These are phyloP conservation scores for Stomorhina lunata DNA, from an alignment of 2,888 invertebrate genomes.

Conservation along the genomic window DNA sequence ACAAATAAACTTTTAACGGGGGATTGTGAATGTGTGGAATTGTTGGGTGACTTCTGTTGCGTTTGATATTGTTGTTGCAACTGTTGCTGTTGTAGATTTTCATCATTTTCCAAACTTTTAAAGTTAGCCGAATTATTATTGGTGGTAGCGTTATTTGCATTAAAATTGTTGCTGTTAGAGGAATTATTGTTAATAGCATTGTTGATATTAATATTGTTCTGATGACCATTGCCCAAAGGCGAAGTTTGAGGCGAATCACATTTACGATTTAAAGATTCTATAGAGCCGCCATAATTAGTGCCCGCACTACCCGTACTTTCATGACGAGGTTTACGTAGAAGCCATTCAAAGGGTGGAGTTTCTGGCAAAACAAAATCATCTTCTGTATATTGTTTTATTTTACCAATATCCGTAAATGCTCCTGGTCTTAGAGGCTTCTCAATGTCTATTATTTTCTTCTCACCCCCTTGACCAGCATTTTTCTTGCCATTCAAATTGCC, in stretches of 20 bases:
- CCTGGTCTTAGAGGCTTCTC: slow-evolving; percentile 88
- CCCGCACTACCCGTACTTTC: slow-evolving; percentile 70
- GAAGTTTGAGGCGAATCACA: slow-evolving; percentile 71
- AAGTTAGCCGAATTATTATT: slow-evolving; percentile 74
- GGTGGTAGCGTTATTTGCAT: slow-evolving; percentile 68
- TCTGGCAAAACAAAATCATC: slow-evolving; percentile 82
- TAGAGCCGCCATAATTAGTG: slow-evolving; percentile 69
- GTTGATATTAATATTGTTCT: slow-evolving; percentile 66
- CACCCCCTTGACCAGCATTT: slow-evolving; percentile 76
- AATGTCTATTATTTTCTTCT: slow-evolving; percentile 85
- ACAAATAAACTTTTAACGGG: slow-evolving; percentile 76
- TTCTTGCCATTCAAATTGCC: slow-evolving; percentile 82
- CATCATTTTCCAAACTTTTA: slow-evolving; percentile 74
- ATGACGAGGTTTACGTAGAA: slow-evolving; percentile 74
- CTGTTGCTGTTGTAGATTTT: slow-evolving; percentile 64
- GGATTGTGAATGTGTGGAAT: slow-evolving; percentile 68
- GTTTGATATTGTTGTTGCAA: slow-evolving; percentile 8
- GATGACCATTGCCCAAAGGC: slow-evolving; percentile 66
- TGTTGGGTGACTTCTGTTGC: slow-evolving; percentile 49
- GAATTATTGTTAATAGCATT: slow-evolving; percentile 64
- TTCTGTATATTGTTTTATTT: slow-evolving; percentile 82
- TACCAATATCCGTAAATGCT: slow-evolving; percentile 87
- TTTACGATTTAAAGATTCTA: slow-evolving; percentile 74
- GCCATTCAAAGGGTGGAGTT: slow-evolving; percentile 85
- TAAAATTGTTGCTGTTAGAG: slow-evolving; percentile 68